phyloP scores from a whole-genome alignment of 2,113 vertebrate genomes.

The Petromus typicus region DNA sequence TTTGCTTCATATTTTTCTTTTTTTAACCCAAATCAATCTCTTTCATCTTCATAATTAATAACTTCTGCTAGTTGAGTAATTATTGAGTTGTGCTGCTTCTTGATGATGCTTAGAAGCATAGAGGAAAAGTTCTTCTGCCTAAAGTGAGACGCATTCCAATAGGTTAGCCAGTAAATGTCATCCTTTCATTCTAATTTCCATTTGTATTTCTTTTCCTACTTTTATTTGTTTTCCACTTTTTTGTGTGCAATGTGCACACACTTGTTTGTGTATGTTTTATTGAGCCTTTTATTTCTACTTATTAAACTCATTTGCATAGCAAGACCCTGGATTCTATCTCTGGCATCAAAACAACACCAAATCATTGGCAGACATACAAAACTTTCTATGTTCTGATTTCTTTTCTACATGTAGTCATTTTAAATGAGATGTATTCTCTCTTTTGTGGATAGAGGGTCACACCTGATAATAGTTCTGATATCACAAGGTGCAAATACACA shows the following conservation, averaged over 20 bases:
- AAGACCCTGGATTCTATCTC: background rate
- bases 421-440: background rate
- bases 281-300: background rate
- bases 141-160: background rate
- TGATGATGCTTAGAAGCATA: background rate
- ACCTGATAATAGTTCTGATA: constrained; percentile 12
- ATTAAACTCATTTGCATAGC: background rate
- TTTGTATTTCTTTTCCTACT: constrained; percentile 39
- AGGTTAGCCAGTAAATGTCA: background rate
- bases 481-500: constrained; percentile 32
- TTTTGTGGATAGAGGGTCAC: background rate
- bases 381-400: background rate
- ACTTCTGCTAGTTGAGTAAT: background rate
- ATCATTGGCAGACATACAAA: background rate
- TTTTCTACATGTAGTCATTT: background rate
- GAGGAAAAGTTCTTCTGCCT: background rate
- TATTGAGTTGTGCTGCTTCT: background rate
- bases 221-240: background rate
- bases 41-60: constrained; percentile 20
- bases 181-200: constrained; percentile 48
- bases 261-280: background rate
- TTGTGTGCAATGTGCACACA: background rate
- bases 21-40: constrained; percentile 33
- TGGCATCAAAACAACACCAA: background rate
- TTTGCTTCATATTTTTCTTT: background rate